Evolutionary conservation across 2,113 vertebrate genomes (phyloP).

Genomic region (Vulpes lagopus): DNA sequence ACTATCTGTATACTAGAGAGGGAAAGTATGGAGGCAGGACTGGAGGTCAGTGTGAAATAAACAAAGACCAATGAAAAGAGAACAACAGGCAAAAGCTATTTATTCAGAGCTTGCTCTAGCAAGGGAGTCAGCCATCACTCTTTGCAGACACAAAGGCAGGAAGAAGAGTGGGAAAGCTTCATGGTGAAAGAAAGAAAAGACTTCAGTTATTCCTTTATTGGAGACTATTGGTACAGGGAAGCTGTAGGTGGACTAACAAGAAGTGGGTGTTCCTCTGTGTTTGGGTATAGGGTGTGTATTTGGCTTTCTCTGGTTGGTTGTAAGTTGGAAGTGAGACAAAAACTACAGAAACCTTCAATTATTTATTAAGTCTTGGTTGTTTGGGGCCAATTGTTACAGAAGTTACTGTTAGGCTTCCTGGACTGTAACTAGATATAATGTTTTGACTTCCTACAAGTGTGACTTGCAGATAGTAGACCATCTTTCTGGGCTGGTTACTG

Average conservation of each 20-base stretch:
- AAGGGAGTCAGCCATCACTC: too few relatives aligned
- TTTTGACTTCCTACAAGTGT: background rate
- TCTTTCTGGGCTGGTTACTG: background rate
- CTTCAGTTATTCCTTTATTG: background rate
- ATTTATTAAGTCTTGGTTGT: background rate
- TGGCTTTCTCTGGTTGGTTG: background rate
- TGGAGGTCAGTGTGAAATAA: background rate
- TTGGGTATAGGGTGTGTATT: background rate
- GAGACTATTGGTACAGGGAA: background rate
- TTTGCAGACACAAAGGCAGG: background rate
- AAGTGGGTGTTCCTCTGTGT: background rate
- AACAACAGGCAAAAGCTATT: background rate
- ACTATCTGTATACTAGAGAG: background rate
- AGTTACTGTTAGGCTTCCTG: background rate
- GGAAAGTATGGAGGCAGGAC: background rate
- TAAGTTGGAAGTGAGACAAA: background rate
- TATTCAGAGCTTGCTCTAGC: background rate
- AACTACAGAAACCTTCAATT: background rate
- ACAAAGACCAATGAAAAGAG: background rate
- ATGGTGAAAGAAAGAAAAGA: background rate
- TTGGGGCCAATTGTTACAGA: background rate
- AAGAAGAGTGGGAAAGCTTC: background rate
- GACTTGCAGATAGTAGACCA: background rate
- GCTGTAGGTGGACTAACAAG: background rate
- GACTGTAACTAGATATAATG: background rate